These are phyloP conservation scores for Bujurquina vittata DNA, from an alignment of 2,113 vertebrate species.

Conservation along the genomic window DNA sequence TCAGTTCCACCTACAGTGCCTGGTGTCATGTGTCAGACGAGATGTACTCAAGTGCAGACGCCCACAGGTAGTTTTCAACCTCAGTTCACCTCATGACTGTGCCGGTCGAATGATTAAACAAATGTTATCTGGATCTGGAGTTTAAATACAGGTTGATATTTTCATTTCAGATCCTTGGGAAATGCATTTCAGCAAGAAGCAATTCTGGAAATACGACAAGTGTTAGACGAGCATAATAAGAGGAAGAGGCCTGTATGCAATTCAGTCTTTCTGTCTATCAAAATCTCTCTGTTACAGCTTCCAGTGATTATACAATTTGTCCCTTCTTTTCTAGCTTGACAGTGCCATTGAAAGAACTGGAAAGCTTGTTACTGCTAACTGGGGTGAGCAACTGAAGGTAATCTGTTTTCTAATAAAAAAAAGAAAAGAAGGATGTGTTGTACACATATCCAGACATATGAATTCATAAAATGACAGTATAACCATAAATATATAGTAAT, in stretches of 20 bases:
- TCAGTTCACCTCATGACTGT: constrained; percentile 27
- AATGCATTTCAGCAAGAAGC: constrained; percentile 87
- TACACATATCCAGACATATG: not conserved
- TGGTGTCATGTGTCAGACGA: constrained; percentile 87
- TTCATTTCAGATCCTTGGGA: constrained; percentile 83
- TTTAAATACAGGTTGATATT: constrained; percentile 21
- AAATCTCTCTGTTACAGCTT: not conserved
- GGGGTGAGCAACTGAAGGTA: constrained; percentile 88
- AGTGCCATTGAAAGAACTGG: constrained; percentile 81
- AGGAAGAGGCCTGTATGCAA: constrained; percentile 84
- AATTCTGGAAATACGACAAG: constrained; percentile 81
- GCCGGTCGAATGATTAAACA: constrained; percentile 12
- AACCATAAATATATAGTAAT: not conserved
- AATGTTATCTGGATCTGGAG: not conserved
- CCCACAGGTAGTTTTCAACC: constrained; percentile 81
- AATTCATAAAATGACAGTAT: not conserved
- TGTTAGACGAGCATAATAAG: constrained; percentile 83
- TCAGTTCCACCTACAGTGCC: constrained; percentile 82
- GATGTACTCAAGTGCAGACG: constrained; percentile 86
- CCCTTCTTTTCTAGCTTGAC: constrained; percentile 76
- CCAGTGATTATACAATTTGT: not conserved
- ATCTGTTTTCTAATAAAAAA: not conserved
- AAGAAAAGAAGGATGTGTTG: not conserved
- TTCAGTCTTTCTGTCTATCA: not conserved
- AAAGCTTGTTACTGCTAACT: constrained; percentile 83